Conservation (phyloP, 2,113 vertebrate species). For the Myocastor coypus region DNA sequence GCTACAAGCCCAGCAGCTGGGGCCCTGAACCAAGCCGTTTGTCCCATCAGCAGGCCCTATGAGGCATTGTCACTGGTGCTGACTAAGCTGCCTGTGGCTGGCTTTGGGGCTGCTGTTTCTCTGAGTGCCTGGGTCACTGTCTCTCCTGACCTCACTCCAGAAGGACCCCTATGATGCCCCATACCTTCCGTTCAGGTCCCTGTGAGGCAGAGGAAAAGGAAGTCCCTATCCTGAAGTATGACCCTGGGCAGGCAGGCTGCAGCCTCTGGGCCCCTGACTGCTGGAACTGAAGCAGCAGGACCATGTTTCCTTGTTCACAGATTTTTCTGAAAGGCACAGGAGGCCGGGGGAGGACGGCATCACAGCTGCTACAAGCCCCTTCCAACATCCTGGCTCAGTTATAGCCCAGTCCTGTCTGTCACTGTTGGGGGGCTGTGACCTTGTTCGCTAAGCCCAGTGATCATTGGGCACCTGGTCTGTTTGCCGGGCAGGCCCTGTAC, state of each 20-base stretch:
- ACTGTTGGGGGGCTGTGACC: background rate
- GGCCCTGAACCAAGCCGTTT: background rate
- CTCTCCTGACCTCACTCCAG: background rate
- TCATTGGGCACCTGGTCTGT: background rate
- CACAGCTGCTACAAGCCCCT: background rate
- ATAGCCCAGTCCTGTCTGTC: fast-evolving
- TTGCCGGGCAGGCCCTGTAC: background rate
- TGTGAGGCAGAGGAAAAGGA: fast-evolving
- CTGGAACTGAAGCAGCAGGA: background rate
- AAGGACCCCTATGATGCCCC: background rate
- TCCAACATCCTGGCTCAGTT: background rate
- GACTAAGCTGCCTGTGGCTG: background rate
- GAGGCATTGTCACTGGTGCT: background rate
- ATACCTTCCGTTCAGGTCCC: background rate
- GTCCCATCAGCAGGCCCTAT: background rate
- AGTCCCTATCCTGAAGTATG: background rate
- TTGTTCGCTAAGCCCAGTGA: background rate
- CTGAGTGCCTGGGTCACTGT: too few relatives aligned
- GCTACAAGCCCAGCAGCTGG: background rate
- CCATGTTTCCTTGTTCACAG: fast-evolving
- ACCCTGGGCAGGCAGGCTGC: background rate
- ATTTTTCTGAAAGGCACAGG: background rate
- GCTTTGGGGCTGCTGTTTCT: too few relatives aligned
- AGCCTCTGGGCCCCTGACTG: background rate
- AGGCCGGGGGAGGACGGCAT: too few relatives aligned